These are phyloP conservation scores for Latrodectus elegans DNA, from an alignment of 2,888 invertebrate species.

Conservation along the genomic window DNA sequence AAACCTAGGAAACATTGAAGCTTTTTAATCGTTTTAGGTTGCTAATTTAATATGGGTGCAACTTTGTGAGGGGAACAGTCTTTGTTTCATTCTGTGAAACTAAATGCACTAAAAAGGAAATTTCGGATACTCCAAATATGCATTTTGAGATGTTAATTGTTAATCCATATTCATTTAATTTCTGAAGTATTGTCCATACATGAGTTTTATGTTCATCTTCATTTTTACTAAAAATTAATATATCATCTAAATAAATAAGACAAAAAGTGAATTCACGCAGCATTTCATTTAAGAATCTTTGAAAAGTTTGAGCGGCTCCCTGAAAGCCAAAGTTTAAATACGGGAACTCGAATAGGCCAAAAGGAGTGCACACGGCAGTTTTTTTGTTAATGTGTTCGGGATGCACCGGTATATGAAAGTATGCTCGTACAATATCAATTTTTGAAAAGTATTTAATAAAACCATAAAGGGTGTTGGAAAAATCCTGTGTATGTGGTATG, in stretches of 20 bases:
- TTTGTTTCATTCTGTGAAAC: neutral
- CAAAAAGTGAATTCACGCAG: conserved; percentile 2
- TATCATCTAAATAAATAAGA: conserved; percentile 36
- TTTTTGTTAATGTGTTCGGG: neutral
- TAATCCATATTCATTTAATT: neutral
- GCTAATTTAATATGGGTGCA: neutral
- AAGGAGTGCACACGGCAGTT: neutral
- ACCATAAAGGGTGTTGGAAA: neutral
- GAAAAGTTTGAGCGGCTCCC: neutral
- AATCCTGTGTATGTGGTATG: conserved; percentile 12
- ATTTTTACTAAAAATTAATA: neutral
- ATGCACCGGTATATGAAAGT: conserved; percentile 23
- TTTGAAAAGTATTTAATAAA: conserved; percentile 10
- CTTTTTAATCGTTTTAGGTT: neutral
- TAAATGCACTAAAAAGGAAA: neutral
- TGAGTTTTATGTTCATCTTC: neutral
- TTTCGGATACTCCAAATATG: neutral
- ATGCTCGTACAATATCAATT: conserved; percentile 24
- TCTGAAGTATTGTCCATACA: neutral
- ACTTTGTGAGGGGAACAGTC: neutral
- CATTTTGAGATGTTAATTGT: neutral
- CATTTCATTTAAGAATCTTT: neutral
- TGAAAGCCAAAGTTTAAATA: neutral
- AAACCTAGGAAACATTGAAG: neutral
- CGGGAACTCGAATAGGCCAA: neutral